A percentile compares a stretch with the other conserved stretches of the same genome.
Conservation (phyloP, 2,888 invertebrate genomes). For the Drosophila siamana region DNA sequence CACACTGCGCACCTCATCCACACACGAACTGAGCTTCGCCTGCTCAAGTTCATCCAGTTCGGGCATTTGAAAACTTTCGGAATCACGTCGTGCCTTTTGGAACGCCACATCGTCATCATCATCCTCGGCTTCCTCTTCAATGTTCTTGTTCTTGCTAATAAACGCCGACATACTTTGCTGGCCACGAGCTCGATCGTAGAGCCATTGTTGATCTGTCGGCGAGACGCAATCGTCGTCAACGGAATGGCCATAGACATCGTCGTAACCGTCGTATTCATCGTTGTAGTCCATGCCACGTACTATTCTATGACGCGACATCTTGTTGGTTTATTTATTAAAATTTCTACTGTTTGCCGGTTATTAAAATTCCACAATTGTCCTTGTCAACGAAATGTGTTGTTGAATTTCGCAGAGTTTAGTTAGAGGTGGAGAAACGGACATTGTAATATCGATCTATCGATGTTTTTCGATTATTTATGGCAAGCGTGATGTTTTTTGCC, state of each 20-base stretch:
- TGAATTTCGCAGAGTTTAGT: slow-evolving; percentile 30
- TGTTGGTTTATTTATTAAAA: slow-evolving; percentile 51
- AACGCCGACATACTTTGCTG: slow-evolving; percentile 91
- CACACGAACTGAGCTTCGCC: slow-evolving; percentile 92
- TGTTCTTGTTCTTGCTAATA: slow-evolving; percentile 89
- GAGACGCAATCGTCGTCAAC: slow-evolving; percentile 97
- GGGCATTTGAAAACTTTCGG: slow-evolving; percentile 86
- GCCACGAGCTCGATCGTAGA: slow-evolving; percentile 92
- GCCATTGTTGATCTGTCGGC: slow-evolving; percentile 94
- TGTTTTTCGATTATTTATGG: no score
- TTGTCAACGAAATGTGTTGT: slow-evolving; percentile 17
- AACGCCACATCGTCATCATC: slow-evolving; percentile 86
- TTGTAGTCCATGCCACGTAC: slow-evolving; percentile 93
- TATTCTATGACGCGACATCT: slow-evolving; percentile 95
- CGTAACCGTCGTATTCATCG: slow-evolving; percentile 93
- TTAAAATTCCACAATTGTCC: slow-evolving; percentile 70
- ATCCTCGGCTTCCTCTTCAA: slow-evolving; percentile 89
- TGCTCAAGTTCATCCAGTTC: slow-evolving; percentile 89
- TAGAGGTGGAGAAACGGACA: background rate
- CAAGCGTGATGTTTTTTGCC: no score
- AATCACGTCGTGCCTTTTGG: slow-evolving; percentile 83
- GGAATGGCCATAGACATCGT: slow-evolving; percentile 95
- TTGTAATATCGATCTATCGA: no score
- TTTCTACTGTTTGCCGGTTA: background rate
- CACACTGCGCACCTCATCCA: slow-evolving; percentile 92